phyloP scores from a whole-genome alignment of 1,140 invertebrate species.

The Colletes latitarsis region DNA sequence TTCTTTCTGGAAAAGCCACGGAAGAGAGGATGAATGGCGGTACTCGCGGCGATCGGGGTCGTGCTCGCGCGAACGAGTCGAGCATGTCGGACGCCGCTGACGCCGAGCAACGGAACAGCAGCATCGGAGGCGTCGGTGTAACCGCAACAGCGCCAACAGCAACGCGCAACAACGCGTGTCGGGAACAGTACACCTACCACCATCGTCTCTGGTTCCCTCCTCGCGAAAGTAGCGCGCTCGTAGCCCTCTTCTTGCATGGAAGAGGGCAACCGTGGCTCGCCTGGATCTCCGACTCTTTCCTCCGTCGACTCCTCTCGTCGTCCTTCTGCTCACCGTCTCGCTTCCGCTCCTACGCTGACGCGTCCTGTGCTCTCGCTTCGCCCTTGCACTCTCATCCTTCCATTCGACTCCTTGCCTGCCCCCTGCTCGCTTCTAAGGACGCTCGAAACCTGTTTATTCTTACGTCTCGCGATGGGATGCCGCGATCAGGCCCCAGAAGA shows the following conservation, averaged over 20 bases:
- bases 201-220: constrained; percentile 16
- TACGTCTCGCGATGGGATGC: constrained; percentile 69
- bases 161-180: constrained; percentile 42
- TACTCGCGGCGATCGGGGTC: background rate
- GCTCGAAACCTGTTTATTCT: constrained; percentile 70
- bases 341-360: constrained; percentile 17
- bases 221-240: constrained; percentile 52
- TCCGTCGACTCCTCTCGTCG: constrained; percentile 13
- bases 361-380: constrained; percentile 65
- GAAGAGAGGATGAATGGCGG: background rate
- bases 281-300: background rate
- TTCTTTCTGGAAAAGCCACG: constrained; percentile 35
- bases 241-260: constrained; percentile 37
- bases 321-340: constrained; percentile 2
- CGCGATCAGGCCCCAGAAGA: constrained; percentile 51
- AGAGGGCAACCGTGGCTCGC: constrained; percentile 11
- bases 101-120: constrained; percentile 1
- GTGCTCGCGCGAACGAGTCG: too few species aligned
- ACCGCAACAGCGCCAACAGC: constrained; percentile 4
- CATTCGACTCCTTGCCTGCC: constrained; percentile 31
- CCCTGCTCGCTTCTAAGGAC: constrained; percentile 62
- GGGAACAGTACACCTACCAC: constrained; percentile 6
- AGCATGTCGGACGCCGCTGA: background rate
- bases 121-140: background rate
- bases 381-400: constrained; percentile 56